phyloP scores from a whole-genome alignment of 2,113 vertebrate species.

The Rissa tridactyla region DNA sequence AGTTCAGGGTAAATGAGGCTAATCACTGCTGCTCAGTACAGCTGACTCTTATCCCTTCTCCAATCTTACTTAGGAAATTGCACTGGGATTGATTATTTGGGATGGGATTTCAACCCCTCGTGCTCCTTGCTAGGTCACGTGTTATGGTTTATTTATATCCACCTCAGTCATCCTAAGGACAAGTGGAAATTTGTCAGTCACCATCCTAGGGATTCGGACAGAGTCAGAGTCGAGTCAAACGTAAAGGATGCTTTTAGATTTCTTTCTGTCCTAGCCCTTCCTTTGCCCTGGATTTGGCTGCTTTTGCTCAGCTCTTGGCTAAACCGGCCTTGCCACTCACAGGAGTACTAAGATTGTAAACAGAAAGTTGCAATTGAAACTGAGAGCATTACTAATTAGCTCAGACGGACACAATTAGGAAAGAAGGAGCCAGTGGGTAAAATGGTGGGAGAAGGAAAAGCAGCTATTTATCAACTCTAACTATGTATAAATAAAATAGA shows the following conservation, averaged over 20 bases:
- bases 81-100: constrained; percentile 59
- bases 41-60: constrained; percentile 46
- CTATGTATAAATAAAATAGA: background rate
- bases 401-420: background rate
- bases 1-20: constrained; percentile 19
- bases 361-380: background rate
- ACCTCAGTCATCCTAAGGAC: constrained; percentile 46
- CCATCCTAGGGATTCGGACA: background rate
- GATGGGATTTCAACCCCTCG: constrained; percentile 61
- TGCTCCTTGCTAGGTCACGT: constrained; percentile 38
- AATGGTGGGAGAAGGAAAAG: background rate
- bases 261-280: background rate
- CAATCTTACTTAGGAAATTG: constrained; percentile 48
- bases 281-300: background rate
- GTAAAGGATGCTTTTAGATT: background rate
- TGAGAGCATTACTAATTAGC: background rate
- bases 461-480: background rate
- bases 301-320: background rate
- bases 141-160: constrained; percentile 47
- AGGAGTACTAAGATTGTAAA: background rate
- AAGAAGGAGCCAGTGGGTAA: background rate
- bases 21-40: constrained; percentile 20
- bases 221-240: background rate
- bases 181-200: constrained; percentile 51
- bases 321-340: background rate